Evolutionary conservation across 2,113 vertebrate species (phyloP).

Genomic region (Daboia siamensis): DNA sequence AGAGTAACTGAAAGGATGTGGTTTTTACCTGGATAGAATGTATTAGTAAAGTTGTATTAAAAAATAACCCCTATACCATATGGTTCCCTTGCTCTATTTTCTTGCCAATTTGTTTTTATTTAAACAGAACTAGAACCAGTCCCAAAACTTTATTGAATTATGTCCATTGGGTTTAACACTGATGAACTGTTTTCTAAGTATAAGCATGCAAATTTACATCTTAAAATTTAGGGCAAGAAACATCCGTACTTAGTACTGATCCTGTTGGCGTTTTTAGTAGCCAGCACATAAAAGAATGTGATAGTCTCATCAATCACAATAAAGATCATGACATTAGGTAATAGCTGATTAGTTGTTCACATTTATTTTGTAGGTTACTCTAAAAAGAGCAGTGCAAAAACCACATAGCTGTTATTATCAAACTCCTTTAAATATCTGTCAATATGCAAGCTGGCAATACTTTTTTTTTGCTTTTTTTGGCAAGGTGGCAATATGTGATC

Average conservation of each 20-base stretch:
- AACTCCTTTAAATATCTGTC: background rate
- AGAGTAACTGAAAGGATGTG: background rate
- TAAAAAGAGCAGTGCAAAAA: background rate
- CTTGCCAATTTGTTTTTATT: background rate
- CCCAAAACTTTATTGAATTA: background rate
- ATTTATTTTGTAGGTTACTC: background rate
- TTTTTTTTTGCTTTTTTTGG: background rate
- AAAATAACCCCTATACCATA: background rate
- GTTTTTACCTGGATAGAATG: background rate
- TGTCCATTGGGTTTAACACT: background rate
- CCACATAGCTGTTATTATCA: background rate
- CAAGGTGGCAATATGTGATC: background rate
- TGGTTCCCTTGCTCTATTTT: background rate
- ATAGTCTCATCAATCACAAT: background rate
- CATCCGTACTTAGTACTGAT: background rate
- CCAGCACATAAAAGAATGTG: background rate
- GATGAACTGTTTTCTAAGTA: background rate
- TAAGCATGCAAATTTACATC: background rate
- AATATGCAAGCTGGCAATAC: background rate
- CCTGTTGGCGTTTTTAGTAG: background rate
- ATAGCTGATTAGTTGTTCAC: background rate
- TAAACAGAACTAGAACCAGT: background rate
- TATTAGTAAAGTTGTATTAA: background rate
- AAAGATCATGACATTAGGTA: background rate
- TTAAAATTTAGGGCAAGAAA: background rate